A percentile compares a stretch with the other conserved stretches of the same genome.
Evolutionary conservation across 2,888 invertebrate species (phyloP).

Genomic region (Salpingus planirostris): DNA sequence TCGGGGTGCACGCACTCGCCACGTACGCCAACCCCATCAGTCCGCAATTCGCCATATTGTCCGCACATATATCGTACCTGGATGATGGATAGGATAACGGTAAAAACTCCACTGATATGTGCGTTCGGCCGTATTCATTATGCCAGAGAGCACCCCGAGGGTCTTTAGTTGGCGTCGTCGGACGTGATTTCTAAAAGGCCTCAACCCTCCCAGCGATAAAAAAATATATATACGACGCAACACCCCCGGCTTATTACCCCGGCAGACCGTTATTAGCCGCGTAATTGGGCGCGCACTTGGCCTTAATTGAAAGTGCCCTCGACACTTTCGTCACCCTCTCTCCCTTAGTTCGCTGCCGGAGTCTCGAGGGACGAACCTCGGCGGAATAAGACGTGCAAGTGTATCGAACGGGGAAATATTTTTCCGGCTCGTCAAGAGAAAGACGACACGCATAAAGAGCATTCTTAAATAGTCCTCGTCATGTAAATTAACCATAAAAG

Average conservation of each 20-base stretch:
- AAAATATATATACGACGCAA: constrained; percentile 6
- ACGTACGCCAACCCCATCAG: constrained; percentile 60
- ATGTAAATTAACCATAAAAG: too few species aligned
- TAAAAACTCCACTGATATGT: constrained; percentile 12
- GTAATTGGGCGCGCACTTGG: constrained; percentile 11
- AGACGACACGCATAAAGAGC: too few species aligned
- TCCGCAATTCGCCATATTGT: constrained; percentile 43
- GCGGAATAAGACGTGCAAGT: too few species aligned
- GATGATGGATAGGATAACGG: too few species aligned
- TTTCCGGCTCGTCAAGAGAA: too few species aligned
- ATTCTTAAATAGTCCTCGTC: too few species aligned
- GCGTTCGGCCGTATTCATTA: too few species aligned
- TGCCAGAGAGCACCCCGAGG: too few species aligned
- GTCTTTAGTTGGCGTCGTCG: too few species aligned
- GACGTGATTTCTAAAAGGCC: constrained; percentile 14
- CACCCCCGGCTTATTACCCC: constrained; percentile 7
- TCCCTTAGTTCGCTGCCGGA: background rate
- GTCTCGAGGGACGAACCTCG: too few species aligned
- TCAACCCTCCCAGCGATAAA: constrained; percentile 13
- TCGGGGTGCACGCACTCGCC: constrained; percentile 53
- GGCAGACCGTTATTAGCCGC: constrained; percentile 5
- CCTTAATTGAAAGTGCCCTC: constrained; percentile 8
- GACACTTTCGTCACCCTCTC: too few species aligned
- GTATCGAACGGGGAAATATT: too few species aligned
- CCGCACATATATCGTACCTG: constrained; percentile 49